phyloP scores from a whole-genome alignment of 2,888 invertebrate species.

The Argyra leucocephala region DNA sequence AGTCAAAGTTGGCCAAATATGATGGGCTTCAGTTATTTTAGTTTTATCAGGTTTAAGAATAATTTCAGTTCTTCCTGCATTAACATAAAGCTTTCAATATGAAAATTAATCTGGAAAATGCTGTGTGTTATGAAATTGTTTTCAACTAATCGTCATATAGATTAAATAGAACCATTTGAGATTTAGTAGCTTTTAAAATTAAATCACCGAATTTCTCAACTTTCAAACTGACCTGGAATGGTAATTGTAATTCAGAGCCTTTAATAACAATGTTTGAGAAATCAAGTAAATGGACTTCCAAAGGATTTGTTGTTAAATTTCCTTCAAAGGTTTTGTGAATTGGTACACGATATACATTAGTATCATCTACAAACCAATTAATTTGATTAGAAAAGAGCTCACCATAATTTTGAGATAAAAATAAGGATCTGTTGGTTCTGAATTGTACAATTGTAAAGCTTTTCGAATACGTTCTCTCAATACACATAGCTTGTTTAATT shows the following conservation, averaged over 20 bases:
- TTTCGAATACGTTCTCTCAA: constrained; percentile 94
- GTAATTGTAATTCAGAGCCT: constrained; percentile 94
- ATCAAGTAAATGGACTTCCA: constrained; percentile 98
- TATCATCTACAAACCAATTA: constrained; percentile 99
- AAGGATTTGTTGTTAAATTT: constrained; percentile 89
- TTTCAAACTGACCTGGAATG: constrained; percentile 97
- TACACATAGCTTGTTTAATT: constrained; percentile 98
- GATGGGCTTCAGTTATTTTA: constrained; percentile 96
- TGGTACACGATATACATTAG: constrained; percentile 97
- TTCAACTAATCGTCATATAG: constrained; percentile 99
- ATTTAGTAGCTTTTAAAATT: constrained; percentile 97
- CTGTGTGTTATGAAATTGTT: constrained; percentile 97
- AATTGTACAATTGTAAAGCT: constrained; percentile 93
- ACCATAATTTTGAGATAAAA: constrained; percentile 97
- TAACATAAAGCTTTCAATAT: constrained; percentile 95
- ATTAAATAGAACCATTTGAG: constrained; percentile 99
- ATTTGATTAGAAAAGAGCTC: constrained; percentile 99
- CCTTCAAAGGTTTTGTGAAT: constrained; percentile 99
- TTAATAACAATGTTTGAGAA: constrained; percentile 99
- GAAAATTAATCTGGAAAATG: constrained; percentile 92
- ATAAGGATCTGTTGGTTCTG: constrained; percentile 98
- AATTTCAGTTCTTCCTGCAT: constrained; percentile 97
- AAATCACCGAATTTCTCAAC: constrained; percentile 99
- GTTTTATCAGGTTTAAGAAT: constrained; percentile 98
- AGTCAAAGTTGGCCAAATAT: constrained; percentile 96